These are phyloP conservation scores for Muricea muricata DNA, from an alignment of 92 coral and sea anemone genomes.

Conservation along the genomic window DNA sequence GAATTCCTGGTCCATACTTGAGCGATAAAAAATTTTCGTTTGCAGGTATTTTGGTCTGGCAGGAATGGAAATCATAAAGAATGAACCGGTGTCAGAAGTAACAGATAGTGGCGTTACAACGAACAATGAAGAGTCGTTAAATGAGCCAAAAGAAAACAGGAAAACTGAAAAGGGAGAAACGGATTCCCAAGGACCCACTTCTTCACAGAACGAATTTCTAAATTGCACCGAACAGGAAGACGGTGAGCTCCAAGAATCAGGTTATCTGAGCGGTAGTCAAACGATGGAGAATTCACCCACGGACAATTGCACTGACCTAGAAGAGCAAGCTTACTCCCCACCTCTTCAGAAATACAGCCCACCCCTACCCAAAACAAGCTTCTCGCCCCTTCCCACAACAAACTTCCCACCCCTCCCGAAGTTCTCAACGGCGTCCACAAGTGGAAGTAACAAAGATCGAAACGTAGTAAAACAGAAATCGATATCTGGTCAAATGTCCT, in stretches of 20 bases:
- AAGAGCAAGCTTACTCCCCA: not conserved
- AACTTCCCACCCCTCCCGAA: not conserved
- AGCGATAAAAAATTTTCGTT: not conserved
- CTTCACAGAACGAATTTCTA: not conserved
- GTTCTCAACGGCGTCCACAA: not conserved
- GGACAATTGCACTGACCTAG: not conserved
- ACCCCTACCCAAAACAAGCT: not conserved
- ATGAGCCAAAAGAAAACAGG: not conserved
- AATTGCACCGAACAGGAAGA: not conserved
- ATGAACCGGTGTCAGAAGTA: not conserved
- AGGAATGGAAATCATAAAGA: slow-evolving; percentile 8
- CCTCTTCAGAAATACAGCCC: not conserved
- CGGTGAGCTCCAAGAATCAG: slow-evolving; percentile 9
- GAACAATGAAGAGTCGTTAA: not conserved
- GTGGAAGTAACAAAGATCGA: not conserved
- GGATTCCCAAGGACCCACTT: not conserved
- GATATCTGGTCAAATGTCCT: not conserved
- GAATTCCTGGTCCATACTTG: too few species aligned
- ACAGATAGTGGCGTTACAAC: not conserved
- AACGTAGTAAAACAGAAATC: not conserved
- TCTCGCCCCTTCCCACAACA: not conserved
- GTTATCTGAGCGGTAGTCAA: not conserved
- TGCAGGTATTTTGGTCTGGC: slow-evolving; percentile 38
- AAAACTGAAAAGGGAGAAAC: not conserved
- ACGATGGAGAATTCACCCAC: not conserved